Percentiles rank a stretch among this genome's conserved stretches.
Evolutionary conservation across 1,140 invertebrate genomes (phyloP).

Genomic region (Scaptomyza montana): DNA sequence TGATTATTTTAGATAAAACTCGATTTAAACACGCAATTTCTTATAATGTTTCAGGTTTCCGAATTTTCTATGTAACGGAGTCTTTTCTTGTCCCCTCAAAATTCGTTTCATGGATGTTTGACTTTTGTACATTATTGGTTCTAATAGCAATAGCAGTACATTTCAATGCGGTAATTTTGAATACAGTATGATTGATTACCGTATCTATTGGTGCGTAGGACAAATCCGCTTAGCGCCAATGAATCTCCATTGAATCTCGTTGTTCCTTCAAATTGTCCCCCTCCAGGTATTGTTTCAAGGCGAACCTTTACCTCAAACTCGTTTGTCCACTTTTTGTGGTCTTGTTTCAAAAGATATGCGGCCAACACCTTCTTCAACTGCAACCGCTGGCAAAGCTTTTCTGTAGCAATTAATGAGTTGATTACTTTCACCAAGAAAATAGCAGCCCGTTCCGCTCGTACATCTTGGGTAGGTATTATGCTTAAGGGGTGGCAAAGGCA

Average conservation of each 20-base stretch:
- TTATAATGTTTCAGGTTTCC: too few species aligned
- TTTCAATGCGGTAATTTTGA: constrained; percentile 41
- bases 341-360: constrained; percentile 84
- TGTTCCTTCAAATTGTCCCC: constrained; percentile 44
- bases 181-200: constrained; percentile 45
- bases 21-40: too few species aligned
- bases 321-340: not conserved
- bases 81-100: too few species aligned
- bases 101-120: too few species aligned
- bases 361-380: constrained; percentile 42
- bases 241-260: not conserved
- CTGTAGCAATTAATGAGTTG: constrained; percentile 24
- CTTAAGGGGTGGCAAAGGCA: constrained; percentile 38
- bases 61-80: too few species aligned
- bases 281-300: constrained; percentile 26
- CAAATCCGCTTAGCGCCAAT: constrained; percentile 20
- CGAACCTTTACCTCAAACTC: constrained; percentile 37
- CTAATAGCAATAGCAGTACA: constrained; percentile 69
- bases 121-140: not conserved
- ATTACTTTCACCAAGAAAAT: constrained; percentile 32
- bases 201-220: constrained; percentile 43
- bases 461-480: not conserved
- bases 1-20: too few species aligned
- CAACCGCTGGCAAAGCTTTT: constrained; percentile 27
- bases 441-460: constrained; percentile 22